A percentile compares a stretch with the other conserved stretches of the same genome.
Evolutionary conservation across 35 echinoderm and acorn worm species (phyloP).

Genomic region (Eucidaris tribuloides): DNA sequence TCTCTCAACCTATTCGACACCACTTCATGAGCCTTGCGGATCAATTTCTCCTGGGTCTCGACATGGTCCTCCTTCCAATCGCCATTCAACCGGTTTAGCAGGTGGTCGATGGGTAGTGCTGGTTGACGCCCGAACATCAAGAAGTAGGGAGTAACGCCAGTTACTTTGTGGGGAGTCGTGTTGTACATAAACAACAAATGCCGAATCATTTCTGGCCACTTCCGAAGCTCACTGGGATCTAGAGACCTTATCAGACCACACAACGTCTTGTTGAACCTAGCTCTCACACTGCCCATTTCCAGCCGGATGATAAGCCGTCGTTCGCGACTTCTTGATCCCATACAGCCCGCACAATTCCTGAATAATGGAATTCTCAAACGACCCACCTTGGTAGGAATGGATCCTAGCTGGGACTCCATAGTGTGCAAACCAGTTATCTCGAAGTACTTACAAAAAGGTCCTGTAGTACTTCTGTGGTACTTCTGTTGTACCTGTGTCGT

Average conservation of each 20-base stretch:
- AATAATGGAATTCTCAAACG: conserved; percentile 44
- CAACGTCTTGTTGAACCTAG: conserved; percentile 33
- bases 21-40: conserved; percentile 14
- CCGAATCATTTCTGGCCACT: conserved; percentile 23
- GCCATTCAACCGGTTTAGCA: neutral
- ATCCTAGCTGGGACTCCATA: conserved; percentile 44
- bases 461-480: no score
- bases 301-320: conserved; percentile 32
- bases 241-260: conserved; percentile 23
- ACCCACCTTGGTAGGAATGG: conserved; percentile 50
- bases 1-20: neutral
- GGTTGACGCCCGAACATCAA: conserved; percentile 32
- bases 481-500: no score
- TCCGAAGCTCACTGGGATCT: neutral
- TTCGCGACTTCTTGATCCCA: conserved; percentile 9
- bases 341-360: conserved; percentile 39
- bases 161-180: conserved; percentile 10
- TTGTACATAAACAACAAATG: conserved; percentile 37
- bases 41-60: neutral
- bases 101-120: conserved; percentile 11
- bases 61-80: conserved; percentile 20
- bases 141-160: conserved; percentile 24
- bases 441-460: neutral
- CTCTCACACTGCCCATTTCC: conserved; percentile 35
- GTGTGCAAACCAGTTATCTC: conserved; percentile 49